Base-by-base conservation (phyloP, 2,888 invertebrate species). In the Tholera decimalis region DNA sequence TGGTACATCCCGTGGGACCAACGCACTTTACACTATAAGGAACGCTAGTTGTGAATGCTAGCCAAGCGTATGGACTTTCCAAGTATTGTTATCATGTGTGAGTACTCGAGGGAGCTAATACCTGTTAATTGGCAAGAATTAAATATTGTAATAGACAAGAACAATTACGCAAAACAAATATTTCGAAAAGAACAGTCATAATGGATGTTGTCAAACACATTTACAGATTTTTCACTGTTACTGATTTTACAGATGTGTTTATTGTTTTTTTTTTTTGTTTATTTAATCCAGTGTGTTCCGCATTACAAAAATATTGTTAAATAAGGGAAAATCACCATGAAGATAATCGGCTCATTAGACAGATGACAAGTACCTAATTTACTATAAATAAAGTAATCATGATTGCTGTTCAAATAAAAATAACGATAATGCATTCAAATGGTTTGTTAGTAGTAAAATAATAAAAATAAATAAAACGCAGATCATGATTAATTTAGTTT, bases 1-100 rank as follows among this genome's bases (percentile, higher is more conserved):
- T 88, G 85, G 88, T 83, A 91, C 90, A 91, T 93, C 95, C 94
- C 94, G 92, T 89, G 94, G 89, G 93, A 93, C 90, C 90, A 89
- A 92, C 88, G 93, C 88, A 91, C 92, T 91, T 87, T 82, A 78
- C 80, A 84, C 84, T 86, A 88, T 88, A 85, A 90, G 91, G 90
- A 91, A 92, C 88, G 83, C 84, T 90, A 83, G 86, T 89, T 90
- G 88, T 91, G 91, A 92, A 93, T 92, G 91, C 91, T 85, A 86
- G 88, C 86, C 87, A 88, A 88, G 89, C 86, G 84, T 83, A 85
- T 76, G 78, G 82, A 82, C 89, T 91, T 89, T 91, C 88, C 85
- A 87, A 79, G 79, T 83, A 84, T 80, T 80, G 81, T 83, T 83
- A 86, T 69, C 26, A 78, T 85, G 85, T 88, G 80, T 87, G 87